phyloP scores from a whole-genome alignment of 2,797 vertebrate species.

The Acomys russatus region DNA sequence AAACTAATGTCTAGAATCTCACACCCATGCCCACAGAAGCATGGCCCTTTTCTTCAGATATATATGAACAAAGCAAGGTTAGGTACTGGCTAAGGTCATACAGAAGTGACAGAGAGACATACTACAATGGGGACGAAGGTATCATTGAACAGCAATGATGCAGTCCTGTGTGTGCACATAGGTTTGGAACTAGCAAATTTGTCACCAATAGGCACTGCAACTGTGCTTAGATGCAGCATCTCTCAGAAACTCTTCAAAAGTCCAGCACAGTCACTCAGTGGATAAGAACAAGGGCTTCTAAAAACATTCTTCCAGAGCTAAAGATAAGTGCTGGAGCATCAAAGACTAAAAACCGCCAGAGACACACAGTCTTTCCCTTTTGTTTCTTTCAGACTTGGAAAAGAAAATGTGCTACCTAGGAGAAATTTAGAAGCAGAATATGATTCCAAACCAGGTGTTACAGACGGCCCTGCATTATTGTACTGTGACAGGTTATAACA shows the following conservation, averaged over 20 bases:
- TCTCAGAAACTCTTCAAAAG: constrained; percentile 51
- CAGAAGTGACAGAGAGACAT: not conserved
- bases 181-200: constrained; percentile 53
- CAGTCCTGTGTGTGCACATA: constrained; percentile 82
- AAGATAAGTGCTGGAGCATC: not conserved
- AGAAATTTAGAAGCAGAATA: constrained; percentile 43
- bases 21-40: not conserved
- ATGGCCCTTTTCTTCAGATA: not conserved
- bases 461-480: constrained; percentile 89
- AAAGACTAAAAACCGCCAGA: constrained; percentile 9
- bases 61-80: not conserved
- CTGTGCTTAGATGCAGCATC: not conserved
- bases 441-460: constrained; percentile 80
- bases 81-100: not conserved
- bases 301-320: constrained; percentile 53
- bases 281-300: constrained; percentile 2
- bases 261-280: not conserved
- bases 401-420: constrained; percentile 13
- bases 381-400: constrained; percentile 32
- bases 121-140: constrained; percentile 77
- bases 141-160: constrained; percentile 91
- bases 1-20: not conserved
- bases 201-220: not conserved
- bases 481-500: constrained; percentile 74
- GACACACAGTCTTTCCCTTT: not conserved